A percentile compares a stretch with the other conserved stretches of the same genome.
phyloP scores from a whole-genome alignment of 1,140 invertebrate species.

The Leptoteleia sp. region DNA sequence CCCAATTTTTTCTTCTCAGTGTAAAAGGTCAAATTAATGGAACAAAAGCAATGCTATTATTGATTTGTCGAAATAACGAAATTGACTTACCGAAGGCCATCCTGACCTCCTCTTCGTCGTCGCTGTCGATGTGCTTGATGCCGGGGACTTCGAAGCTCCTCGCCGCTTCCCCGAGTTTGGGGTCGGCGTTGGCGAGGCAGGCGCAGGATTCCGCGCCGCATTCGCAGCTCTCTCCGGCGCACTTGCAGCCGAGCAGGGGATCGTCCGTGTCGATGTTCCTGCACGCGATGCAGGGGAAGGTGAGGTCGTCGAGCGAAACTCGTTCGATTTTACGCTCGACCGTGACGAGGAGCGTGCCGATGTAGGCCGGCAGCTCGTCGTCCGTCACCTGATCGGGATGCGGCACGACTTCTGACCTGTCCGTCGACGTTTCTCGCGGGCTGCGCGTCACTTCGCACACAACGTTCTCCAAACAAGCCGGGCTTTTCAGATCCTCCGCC shows the following conservation, averaged over 20 bases:
- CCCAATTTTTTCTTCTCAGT: no score
- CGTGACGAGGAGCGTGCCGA: conserved; percentile 84
- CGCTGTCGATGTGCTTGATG: conserved; percentile 88
- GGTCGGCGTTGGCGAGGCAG: conserved; percentile 50
- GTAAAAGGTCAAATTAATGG: no score
- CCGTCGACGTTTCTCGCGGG: conserved; percentile 52
- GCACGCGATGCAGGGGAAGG: conserved; percentile 83
- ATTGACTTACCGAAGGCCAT: conserved; percentile 79
- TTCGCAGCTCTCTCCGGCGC: conserved; percentile 71
- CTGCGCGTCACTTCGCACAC: conserved; percentile 43
- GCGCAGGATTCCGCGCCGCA: conserved; percentile 67
- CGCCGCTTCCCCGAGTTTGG: conserved; percentile 73
- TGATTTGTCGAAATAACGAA: not conserved
- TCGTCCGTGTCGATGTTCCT: conserved; percentile 81
- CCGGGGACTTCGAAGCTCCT: conserved; percentile 84
- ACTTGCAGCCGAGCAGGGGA: conserved; percentile 77
- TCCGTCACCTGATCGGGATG: conserved; percentile 72
- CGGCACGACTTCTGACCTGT: conserved; percentile 58
- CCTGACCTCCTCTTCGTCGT: conserved; percentile 84
- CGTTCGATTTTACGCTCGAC: conserved; percentile 86
- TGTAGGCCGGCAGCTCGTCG: conserved; percentile 83
- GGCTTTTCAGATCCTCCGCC: conserved; percentile 66
- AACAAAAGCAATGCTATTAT: no score
- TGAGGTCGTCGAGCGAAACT: conserved; percentile 84
- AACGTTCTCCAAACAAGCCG: conserved; percentile 65